Conservation (phyloP, 1,140 invertebrate species). For the Drosophila funebris region DNA sequence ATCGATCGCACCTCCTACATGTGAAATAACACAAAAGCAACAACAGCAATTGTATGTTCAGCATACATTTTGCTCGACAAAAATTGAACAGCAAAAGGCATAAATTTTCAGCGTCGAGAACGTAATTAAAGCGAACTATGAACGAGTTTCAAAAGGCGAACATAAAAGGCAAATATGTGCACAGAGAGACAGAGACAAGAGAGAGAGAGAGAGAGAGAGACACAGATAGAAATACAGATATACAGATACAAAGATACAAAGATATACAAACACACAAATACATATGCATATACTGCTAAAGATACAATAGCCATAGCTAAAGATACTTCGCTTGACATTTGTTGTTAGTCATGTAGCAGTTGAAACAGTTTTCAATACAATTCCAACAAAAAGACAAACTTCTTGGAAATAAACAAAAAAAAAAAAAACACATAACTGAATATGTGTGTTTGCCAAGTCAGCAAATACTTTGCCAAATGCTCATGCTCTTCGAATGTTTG, state of each 20-base stretch:
- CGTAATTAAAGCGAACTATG: constrained; percentile 66
- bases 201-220: constrained; percentile 10
- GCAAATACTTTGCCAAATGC: constrained; percentile 37
- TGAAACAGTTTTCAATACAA: constrained; percentile 26
- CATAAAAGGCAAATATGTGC: constrained; percentile 61
- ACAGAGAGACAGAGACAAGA: constrained; percentile 16
- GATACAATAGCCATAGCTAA: constrained; percentile 11
- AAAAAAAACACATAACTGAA: constrained; percentile 2
- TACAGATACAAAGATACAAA: background rate
- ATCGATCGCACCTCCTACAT: constrained; percentile 48
- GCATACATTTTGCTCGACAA: constrained; percentile 22
- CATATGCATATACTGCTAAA: constrained; percentile 8
- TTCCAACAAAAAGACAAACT: constrained; percentile 42
- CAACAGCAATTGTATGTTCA: constrained; percentile 26
- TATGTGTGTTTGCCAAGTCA: constrained; percentile 60
- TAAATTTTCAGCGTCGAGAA: constrained; percentile 43
- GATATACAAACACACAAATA: background rate
- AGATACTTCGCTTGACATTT: constrained; percentile 42
- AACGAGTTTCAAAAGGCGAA: constrained; percentile 59
- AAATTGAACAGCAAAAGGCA: constrained; percentile 14
- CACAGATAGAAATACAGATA: constrained; percentile 28
- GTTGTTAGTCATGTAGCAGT: constrained; percentile 48
- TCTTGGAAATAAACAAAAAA: constrained; percentile 50
- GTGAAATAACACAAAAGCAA: constrained; percentile 23
- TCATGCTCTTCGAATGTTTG: constrained; percentile 4